Percentiles rank a stretch among this genome's conserved stretches.
Evolutionary conservation across 2,888 invertebrate genomes (phyloP).

Genomic region (Heliconius ethilla): DNA sequence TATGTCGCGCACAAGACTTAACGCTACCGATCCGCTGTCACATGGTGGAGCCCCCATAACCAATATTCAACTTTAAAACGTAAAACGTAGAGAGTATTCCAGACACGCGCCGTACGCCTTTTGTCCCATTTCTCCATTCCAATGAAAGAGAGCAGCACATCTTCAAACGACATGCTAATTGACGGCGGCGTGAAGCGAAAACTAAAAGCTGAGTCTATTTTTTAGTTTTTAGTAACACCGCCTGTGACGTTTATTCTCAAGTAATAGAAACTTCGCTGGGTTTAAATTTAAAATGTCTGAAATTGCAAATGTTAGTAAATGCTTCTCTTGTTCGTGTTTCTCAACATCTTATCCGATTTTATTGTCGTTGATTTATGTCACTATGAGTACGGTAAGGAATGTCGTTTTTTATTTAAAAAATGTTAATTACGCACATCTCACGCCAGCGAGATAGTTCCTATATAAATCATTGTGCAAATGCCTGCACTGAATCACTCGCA

Average conservation of each 20-base stretch:
- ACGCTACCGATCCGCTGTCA: constrained; percentile 61
- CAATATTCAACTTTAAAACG: constrained; percentile 63
- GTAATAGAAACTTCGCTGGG: constrained; percentile 39
- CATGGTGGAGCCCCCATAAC: constrained; percentile 53
- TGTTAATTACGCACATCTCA: constrained; percentile 30
- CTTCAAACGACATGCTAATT: constrained; percentile 81
- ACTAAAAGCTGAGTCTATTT: constrained; percentile 62
- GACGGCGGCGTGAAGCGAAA: constrained; percentile 69
- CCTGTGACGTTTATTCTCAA: constrained; percentile 43
- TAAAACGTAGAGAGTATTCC: constrained; percentile 53
- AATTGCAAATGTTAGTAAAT: neutral
- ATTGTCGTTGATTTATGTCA: constrained; percentile 36
- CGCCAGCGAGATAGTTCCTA: constrained; percentile 21
- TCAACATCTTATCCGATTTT: neutral
- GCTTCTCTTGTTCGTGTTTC: constrained; percentile 7
- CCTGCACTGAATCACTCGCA: neutral
- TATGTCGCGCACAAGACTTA: constrained; percentile 77
- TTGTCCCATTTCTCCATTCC: constrained; percentile 55
- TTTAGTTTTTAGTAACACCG: constrained; percentile 55
- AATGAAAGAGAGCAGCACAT: constrained; percentile 64
- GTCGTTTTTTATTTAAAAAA: constrained; percentile 29
- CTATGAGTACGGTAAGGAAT: constrained; percentile 12
- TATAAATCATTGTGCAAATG: constrained; percentile 28
- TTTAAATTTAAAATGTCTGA: constrained; percentile 20
- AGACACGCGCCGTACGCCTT: constrained; percentile 44